A percentile compares a stretch with the other conserved stretches of the same genome.
Conservation (phyloP, 2,113 vertebrate species). For the Paradisaea rubra region DNA sequence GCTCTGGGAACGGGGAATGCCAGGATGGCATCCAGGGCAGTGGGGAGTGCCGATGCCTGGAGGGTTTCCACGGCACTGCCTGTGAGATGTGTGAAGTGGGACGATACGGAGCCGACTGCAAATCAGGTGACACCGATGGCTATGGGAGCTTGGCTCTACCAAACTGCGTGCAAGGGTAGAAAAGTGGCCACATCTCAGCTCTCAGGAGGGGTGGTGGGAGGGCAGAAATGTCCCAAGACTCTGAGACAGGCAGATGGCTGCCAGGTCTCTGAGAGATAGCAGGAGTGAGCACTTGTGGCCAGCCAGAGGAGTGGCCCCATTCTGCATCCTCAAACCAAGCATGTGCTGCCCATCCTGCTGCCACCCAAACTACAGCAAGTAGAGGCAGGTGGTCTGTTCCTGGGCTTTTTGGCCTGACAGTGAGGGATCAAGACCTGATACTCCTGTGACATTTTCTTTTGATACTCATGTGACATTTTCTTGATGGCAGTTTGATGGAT, state of each 20-base stretch:
- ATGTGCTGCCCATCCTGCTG: not conserved
- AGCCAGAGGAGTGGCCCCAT: not conserved
- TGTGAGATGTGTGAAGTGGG: conserved; percentile 94
- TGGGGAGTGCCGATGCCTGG: conserved; percentile 87
- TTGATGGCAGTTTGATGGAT: not conserved
- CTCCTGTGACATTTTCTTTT: not conserved
- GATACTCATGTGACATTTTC: not conserved
- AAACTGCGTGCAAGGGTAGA: not conserved
- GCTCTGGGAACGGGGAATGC: conserved; percentile 86
- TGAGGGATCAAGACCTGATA: not conserved
- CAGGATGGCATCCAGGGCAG: conserved; percentile 80
- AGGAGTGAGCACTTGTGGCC: not conserved
- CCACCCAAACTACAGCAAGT: not conserved
- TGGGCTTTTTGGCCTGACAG: not conserved
- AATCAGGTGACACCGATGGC: conserved; percentile 63
- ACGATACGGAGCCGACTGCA: conserved; percentile 83
- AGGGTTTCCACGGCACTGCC: conserved; percentile 92
- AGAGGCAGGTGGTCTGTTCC: not conserved
- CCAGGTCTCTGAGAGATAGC: not conserved
- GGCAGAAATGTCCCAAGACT: not conserved
- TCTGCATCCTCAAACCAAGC: not conserved
- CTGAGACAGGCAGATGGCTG: not conserved
- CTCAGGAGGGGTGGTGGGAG: not conserved
- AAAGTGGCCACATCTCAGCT: not conserved
- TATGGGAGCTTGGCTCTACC: not conserved